These are phyloP conservation scores for Nemoura dubitans DNA, from an alignment of 2,888 invertebrate genomes.

Conservation along the genomic window DNA sequence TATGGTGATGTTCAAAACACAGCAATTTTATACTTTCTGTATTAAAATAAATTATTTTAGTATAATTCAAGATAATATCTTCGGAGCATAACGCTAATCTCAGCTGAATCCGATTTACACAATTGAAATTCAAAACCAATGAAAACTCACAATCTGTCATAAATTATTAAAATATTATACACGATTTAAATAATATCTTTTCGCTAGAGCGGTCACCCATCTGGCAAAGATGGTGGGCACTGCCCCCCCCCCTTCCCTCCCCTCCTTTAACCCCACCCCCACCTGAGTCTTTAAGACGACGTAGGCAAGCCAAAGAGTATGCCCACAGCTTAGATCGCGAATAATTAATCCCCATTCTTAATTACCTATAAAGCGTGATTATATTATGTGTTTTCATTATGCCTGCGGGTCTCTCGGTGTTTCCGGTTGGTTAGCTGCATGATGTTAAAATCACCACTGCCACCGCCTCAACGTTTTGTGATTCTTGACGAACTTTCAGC, in stretches of 20 bases:
- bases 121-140: neutral
- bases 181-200: neutral
- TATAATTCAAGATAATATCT: neutral
- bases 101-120: neutral
- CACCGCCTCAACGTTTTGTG: neutral
- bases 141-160: neutral
- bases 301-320: neutral
- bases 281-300: neutral
- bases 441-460: neutral
- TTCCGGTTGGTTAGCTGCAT: neutral
- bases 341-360: constrained; percentile 4
- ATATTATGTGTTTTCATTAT: neutral
- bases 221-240: neutral
- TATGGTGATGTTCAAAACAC: too few relatives aligned
- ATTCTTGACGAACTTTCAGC: neutral
- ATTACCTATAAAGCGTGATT: neutral
- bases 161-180: neutral
- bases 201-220: neutral
- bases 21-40: too few relatives aligned
- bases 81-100: neutral
- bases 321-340: neutral
- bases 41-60: neutral
- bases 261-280: too few relatives aligned
- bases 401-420: neutral
- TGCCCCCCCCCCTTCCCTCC: too few relatives aligned